Evolutionary conservation across 2,113 vertebrate genomes (phyloP).

Genomic region (Lota lota): DNA sequence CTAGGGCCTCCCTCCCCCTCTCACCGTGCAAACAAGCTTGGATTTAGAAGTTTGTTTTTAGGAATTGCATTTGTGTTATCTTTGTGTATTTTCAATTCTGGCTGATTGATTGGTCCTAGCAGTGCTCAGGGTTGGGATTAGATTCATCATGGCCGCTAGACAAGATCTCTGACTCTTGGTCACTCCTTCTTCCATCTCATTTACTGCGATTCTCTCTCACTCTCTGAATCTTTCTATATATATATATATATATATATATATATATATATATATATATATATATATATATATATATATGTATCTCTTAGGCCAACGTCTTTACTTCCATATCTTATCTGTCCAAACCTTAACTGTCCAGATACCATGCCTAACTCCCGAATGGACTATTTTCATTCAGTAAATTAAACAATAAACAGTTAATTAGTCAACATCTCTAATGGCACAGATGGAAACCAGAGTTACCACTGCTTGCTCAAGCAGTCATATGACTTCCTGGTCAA

Average conservation of each 20-base stretch:
- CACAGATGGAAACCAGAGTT: no score
- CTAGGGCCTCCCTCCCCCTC: no score
- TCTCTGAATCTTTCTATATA: not conserved
- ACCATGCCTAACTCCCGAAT: no score
- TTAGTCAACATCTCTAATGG: no score
- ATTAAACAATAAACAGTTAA: no score
- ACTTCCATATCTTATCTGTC: no score
- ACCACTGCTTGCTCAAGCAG: no score
- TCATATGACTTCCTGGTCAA: no score
- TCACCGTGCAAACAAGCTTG: not conserved
- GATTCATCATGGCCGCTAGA: not conserved
- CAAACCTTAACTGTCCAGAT: no score
- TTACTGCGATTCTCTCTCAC: not conserved
- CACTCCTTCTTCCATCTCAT: not conserved
- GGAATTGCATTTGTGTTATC: constrained; percentile 1
- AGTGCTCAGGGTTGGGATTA: constrained; percentile 5
- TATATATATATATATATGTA: not conserved
- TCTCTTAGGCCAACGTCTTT: not conserved
- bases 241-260: not conserved
- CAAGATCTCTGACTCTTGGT: constrained; percentile 1
- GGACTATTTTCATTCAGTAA: no score
- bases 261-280: not conserved
- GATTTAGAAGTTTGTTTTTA: no score
- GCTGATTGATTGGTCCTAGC: constrained; percentile 42
- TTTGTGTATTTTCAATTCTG: constrained; percentile 30